Percentiles rank a stretch among this genome's conserved stretches.
Conservation (phyloP, 2,888 invertebrate species). For the Cenopis cana region DNA sequence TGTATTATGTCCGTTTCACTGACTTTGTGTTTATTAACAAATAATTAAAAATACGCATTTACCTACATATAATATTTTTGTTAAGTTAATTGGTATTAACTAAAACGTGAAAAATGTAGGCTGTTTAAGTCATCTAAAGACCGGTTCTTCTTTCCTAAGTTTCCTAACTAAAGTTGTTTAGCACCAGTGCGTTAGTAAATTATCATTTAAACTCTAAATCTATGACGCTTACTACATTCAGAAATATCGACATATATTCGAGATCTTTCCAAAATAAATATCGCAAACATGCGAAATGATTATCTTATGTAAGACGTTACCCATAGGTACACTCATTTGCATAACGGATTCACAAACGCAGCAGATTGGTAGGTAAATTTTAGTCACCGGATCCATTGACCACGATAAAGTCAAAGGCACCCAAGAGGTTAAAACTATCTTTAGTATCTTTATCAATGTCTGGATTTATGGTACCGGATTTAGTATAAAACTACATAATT, state of each 20-base stretch:
- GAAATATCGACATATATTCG: constrained; percentile 5
- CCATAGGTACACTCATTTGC: constrained; percentile 11
- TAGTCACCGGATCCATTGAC: constrained; percentile 3
- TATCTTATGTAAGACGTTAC: constrained; percentile 13
- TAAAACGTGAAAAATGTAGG: neutral
- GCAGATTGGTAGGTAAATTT: neutral
- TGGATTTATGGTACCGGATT: neutral
- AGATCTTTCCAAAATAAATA: constrained; percentile 26
- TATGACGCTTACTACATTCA: neutral
- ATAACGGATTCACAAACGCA: neutral
- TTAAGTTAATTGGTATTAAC: neutral
- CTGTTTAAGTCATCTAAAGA: constrained; percentile 1
- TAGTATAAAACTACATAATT: neutral
- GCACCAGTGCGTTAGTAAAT: neutral
- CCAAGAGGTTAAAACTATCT: neutral
- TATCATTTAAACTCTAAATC: neutral
- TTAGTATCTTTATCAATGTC: neutral
- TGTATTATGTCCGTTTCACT: constrained; percentile 4
- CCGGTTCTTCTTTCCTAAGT: neutral
- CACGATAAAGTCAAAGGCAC: neutral
- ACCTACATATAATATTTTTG: neutral
- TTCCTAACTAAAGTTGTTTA: constrained; percentile 4
- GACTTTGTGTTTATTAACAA: neutral
- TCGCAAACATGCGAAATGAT: constrained; percentile 8
- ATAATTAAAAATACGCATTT: neutral